Evolutionary conservation across 2,797 vertebrate genomes (phyloP), one percentile per base, ranked within the genome.

Genomic region (Prionace glauca): DNA sequence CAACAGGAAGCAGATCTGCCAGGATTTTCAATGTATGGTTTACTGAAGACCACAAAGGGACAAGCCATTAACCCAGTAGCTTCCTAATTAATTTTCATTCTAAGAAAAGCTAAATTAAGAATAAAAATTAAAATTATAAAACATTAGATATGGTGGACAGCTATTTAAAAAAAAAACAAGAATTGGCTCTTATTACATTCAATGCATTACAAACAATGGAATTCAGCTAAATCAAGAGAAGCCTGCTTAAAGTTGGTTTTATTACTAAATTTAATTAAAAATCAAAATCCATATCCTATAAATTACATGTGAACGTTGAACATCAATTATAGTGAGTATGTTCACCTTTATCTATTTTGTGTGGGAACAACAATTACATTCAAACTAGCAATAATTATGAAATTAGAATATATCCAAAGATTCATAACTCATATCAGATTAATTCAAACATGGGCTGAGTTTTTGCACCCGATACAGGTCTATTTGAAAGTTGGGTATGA

Each of bases 1-100:
- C 45, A 56, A 94, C 69, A 74, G 69, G 45, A 94, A 56, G 11
- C 14, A 50, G 3, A 50, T 72, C 67, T 50, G 36, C 36, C 65
- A 94, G 92, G 69, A 94, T 94, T 94, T 71, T 94, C 22, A 94
- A 71, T 69, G 91, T 41, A 26, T n/a, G 20, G 67, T 71, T n/a
- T 11, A 94, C 20, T 45, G n/a, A 36, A 92, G 67, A 24, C 56
- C 36, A 72, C 41, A 69, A 26, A 11, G 22, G n/a, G 3, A 36
- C 24, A n/a, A 72, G 36, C 29, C 9, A 56, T 77, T 56, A 95
- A 32, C 41, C 8, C 9, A 14, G n/a, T 32, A 32, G 41, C 50
- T 56, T 60, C 71, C 74, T 50, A 56, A 32, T 18, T 9, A 65
- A 95, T 56, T 56, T 18, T 5, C 12, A 93, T 41, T 65, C 29